Base-by-base conservation (phyloP, 2,113 vertebrate species). In the Onychorhynchus coronatus region DNA sequence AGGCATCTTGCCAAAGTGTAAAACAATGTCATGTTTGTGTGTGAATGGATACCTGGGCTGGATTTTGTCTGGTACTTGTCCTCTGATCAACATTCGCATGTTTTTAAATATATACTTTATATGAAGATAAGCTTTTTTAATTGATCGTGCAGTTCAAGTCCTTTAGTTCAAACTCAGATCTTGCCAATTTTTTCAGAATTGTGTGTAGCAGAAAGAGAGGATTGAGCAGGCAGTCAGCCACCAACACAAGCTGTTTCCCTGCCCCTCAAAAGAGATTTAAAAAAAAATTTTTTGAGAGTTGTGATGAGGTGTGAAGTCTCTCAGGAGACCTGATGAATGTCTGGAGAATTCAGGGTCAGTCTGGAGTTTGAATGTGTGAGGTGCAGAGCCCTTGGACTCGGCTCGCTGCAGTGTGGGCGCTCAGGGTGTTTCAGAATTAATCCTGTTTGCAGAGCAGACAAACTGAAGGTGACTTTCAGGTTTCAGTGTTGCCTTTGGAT, bases 391-490 rank as follows among this genome's bases (percentile, higher is more conserved):
- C 65, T 46, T 62, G 42, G 28, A 19, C 83, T 90, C 9, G 0
- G 62, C 77, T 92, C 12, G 0, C 39, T 5, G 6, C 1, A 11
- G 12, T 52, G n/a, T 27, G 52, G 61, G n/a, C 2, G 4, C 85
- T 90, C 11, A 0, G 37, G 30, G 33, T 33, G 31, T 83, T 86
- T 95, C 91, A 89, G 65, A 83, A 83, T 91, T 85, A 95, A 95
- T 89, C 78, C 41, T 83, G 44, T 91, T 93, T 90, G 88, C 68
- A 27, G 27, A 68, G 75, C 25, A 88, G 79, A 37, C 68, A 74
- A 80, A 83, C 31, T 39, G 89, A 93, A 95, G 79, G 83, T 96
- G 92, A 74, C 88, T 92, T 88, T 93, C 66, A 72, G 68, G 73
- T 93, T 88, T 83, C 50, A 27, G 27, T 23, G 41, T 65, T 80